Base-by-base conservation (phyloP, 2,888 invertebrate species). In the Cerceris rybyensis region DNA sequence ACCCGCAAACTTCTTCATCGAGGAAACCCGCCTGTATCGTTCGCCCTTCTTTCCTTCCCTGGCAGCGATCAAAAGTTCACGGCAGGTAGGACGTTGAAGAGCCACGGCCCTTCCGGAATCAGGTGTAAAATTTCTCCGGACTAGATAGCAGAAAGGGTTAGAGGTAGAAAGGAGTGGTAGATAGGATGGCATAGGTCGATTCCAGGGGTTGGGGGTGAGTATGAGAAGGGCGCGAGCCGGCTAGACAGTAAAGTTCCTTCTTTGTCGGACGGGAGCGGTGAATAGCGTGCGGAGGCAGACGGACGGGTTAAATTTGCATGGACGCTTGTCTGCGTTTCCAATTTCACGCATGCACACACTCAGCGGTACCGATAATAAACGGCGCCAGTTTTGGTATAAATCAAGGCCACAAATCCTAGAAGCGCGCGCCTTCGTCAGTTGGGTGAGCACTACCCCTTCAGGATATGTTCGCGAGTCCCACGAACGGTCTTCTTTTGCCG, bases 251-350 rank as follows among this genome's bases (percentile, higher is more conserved):
- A 88, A 88, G 87, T 88, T 88, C 87, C 86, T 87, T 87, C 86
- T 86, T 86, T 86, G 87, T 86, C 83, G 85, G 75, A 71, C 75
- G 69, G 79, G 78, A 64, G 70, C 79, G 79, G 82, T 79, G 87
- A 85, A 88, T 84, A 80, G 81, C 84, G 87, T 78, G 80, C 83
- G 77, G 74, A 82, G 86, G 82, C 84, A 83, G 87, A 86, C 87
- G 84, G 87, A 83, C 88, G 85, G 87, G 87, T 89, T 88, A 88
- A 90, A 90, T 90, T 91, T 89, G 88, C 90, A 89, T 90, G 90
- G 88, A 86, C 89, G 90, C 90, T 89, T 88, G 89, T 89, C 88
- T 89, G 90, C 90, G 88, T 89, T 91, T 91, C 90, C 90, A 91
- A 91, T 90, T 91, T 91, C 90, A 91, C 90, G 90, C 90, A 89